Percentiles rank a stretch among this genome's conserved stretches.
Conservation (phyloP, 2,797 vertebrate species). For the Schizopygopsis pylzovi region DNA sequence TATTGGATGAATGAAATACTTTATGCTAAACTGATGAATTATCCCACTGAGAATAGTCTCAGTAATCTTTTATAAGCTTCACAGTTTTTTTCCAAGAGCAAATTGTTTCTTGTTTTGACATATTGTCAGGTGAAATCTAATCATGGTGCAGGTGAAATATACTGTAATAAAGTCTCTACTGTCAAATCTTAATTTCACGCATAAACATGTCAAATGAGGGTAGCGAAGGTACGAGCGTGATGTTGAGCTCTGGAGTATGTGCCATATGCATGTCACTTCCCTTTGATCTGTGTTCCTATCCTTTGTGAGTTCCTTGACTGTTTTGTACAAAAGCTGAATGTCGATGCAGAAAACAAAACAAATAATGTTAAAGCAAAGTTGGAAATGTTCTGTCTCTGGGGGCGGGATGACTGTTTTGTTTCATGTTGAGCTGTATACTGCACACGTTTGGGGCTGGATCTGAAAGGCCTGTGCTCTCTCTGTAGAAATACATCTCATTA, state of each 20-base stretch:
- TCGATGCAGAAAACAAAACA: conserved; percentile 33
- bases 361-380: conserved; percentile 41
- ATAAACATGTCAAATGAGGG: background rate
- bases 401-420: conserved; percentile 12
- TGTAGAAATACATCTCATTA: conserved; percentile 14
- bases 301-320: conserved; percentile 43
- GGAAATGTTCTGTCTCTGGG: conserved; percentile 27
- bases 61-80: conserved; percentile 7
- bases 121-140: conserved; percentile 28
- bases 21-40: conserved; percentile 38
- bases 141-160: conserved; percentile 25
- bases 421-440: conserved; percentile 7
- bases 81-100: conserved; percentile 17
- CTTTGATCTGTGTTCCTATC: conserved; percentile 42
- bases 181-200: conserved; percentile 33
- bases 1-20: conserved; percentile 24
- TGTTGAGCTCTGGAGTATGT: background rate
- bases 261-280: conserved; percentile 41
- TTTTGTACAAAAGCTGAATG: conserved; percentile 20
- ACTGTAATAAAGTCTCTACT: conserved; percentile 12
- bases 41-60: background rate
- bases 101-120: conserved; percentile 25
- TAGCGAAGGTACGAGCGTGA: background rate
- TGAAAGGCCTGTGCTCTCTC: background rate
- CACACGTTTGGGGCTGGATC: background rate